Conservation (phyloP, 2,888 invertebrate genomes). For the Poecilus cupreus region DNA sequence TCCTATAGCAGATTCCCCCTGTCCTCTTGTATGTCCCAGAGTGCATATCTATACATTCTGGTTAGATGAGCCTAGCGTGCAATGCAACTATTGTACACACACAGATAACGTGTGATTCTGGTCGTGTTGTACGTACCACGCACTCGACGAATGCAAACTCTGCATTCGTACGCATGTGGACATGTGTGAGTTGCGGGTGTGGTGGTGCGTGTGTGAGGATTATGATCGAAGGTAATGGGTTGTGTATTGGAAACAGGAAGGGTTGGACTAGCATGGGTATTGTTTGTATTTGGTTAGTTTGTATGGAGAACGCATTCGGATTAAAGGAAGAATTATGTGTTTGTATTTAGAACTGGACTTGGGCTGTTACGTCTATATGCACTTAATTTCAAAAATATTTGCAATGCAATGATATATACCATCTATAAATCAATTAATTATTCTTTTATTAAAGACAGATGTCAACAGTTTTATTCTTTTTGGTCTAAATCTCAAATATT, state of each 20-base stretch:
- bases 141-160: background rate
- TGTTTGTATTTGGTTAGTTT: slow-evolving; percentile 2
- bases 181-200: background rate
- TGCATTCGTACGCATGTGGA: background rate
- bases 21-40: background rate
- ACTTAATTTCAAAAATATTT: too few relatives aligned
- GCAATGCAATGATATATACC: too few relatives aligned
- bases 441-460: too few relatives aligned
- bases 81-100: background rate
- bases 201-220: background rate
- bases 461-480: too few relatives aligned
- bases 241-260: slow-evolving; percentile 27
- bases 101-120: background rate
- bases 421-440: too few relatives aligned
- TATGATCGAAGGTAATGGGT: slow-evolving; percentile 11
- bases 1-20: background rate
- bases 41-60: background rate
- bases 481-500: too few relatives aligned
- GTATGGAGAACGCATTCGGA: background rate
- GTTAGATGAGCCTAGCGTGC: background rate
- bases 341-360: background rate
- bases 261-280: background rate
- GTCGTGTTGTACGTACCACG: background rate
- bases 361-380: too few relatives aligned
- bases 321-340: slow-evolving; percentile 26